These are phyloP conservation scores for Ictalurus furcatus DNA, from an alignment of 2,113 vertebrate species.

Conservation along the genomic window DNA sequence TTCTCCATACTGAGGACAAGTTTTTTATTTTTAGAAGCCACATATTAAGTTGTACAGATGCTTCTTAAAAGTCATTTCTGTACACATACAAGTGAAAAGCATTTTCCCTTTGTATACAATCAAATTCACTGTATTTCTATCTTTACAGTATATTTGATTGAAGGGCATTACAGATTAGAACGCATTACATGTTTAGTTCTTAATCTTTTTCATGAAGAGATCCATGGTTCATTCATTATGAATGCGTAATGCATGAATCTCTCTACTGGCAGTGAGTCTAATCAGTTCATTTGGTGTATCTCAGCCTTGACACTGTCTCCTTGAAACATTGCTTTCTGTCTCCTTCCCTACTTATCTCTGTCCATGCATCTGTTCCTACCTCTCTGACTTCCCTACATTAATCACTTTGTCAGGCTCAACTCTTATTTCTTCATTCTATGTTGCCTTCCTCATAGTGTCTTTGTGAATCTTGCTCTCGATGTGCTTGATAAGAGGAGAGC, in stretches of 20 bases:
- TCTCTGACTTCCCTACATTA: conserved; percentile 10
- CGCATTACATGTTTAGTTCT: not conserved
- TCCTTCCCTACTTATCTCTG: conserved; percentile 5
- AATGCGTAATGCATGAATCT: not conserved
- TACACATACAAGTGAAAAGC: not conserved
- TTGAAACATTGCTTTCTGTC: conserved; percentile 18
- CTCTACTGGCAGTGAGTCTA: not conserved
- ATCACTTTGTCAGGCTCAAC: conserved; percentile 14
- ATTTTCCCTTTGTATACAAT: not conserved
- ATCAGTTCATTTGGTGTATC: not conserved
- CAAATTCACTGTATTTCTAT: not conserved
- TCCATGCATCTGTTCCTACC: conserved; percentile 14
- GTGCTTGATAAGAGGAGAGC: not conserved
- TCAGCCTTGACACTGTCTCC: not conserved
- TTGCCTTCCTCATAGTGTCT: not conserved
- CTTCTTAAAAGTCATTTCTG: not conserved
- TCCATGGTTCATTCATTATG: not conserved
- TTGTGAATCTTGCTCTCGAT: not conserved
- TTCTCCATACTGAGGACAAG: not conserved
- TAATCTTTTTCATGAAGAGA: not conserved
- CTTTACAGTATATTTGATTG: not conserved
- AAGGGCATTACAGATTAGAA: not conserved
- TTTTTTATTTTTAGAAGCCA: not conserved
- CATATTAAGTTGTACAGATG: not conserved
- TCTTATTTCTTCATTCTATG: conserved; percentile 1